These are phyloP conservation scores for Monochamus alternatus DNA, from an alignment of 2,888 invertebrate genomes.

Conservation along the genomic window DNA sequence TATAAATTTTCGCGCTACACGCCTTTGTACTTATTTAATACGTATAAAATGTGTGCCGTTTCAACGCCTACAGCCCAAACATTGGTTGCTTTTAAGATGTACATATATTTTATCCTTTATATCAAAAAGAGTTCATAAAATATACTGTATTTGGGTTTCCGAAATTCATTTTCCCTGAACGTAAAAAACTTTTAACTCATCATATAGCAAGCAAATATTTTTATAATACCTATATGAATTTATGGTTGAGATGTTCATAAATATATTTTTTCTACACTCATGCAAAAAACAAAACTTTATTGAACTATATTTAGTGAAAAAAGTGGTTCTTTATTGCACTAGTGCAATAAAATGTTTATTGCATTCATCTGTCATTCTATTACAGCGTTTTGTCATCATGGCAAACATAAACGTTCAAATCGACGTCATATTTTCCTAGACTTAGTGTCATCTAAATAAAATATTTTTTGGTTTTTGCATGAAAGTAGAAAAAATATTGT, in stretches of 20 bases:
- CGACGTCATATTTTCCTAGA: too few species aligned
- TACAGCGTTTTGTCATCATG: too few species aligned
- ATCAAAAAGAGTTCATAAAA: conserved; percentile 4
- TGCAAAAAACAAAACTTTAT: too few species aligned
- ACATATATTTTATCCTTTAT: not conserved
- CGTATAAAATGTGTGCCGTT: not conserved
- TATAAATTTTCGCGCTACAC: not conserved
- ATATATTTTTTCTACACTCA: too few species aligned
- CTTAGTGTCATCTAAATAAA: too few species aligned
- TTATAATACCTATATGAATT: not conserved
- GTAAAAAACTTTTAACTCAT: not conserved
- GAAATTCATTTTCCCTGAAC: not conserved
- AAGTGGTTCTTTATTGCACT: too few species aligned
- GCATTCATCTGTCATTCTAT: too few species aligned
- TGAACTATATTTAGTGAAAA: too few species aligned
- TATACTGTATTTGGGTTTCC: not conserved
- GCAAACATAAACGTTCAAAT: too few species aligned
- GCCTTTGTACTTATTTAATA: conserved; percentile 19
- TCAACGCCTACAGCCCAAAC: not conserved
- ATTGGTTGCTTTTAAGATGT: not conserved
- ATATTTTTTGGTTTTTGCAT: too few species aligned
- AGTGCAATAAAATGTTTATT: too few species aligned
- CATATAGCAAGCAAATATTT: not conserved
- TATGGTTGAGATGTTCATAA: not conserved
- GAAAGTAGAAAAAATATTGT: too few species aligned